Conservation (phyloP, 1,140 invertebrate species). For the Drosophila nigromelanica region DNA sequence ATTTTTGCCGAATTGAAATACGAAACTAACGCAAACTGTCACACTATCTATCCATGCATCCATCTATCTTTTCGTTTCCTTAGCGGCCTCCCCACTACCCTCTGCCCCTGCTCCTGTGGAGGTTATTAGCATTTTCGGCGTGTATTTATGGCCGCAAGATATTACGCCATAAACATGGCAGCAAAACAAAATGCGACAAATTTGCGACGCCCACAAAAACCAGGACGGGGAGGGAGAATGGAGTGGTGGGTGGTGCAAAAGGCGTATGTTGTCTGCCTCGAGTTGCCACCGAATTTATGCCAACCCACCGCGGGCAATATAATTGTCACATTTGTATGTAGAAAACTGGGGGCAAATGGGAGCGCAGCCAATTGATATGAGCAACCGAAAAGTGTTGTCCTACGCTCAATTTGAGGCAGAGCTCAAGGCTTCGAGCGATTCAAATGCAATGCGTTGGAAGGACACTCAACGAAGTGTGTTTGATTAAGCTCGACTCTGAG, state of each 20-base stretch:
- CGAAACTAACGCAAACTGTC: constrained; percentile 55
- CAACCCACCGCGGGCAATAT: constrained; percentile 61
- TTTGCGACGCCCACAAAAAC: constrained; percentile 58
- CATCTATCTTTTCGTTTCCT: constrained; percentile 13
- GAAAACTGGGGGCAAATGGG: neutral
- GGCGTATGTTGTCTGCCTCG: constrained; percentile 23
- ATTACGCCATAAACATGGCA: constrained; percentile 79
- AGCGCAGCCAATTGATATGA: constrained; percentile 37
- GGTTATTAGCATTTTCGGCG: constrained; percentile 80
- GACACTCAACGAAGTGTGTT: neutral
- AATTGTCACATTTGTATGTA: constrained; percentile 75
- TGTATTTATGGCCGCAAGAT: constrained; percentile 78
- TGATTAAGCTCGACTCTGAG: neutral
- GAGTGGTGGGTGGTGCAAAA: neutral
- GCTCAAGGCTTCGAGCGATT: constrained; percentile 21
- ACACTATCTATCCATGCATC: constrained; percentile 36
- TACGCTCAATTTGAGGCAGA: constrained; percentile 67
- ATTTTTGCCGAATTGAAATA: constrained; percentile 63
- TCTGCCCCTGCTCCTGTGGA: constrained; percentile 2
- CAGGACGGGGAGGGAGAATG: neutral
- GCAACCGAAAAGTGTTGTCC: constrained; percentile 48
- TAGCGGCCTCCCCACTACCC: constrained; percentile 4
- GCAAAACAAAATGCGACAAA: constrained; percentile 80
- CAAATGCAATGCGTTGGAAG: constrained; percentile 59
- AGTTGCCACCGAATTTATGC: constrained; percentile 44